phyloP scores from a whole-genome alignment of 1,140 invertebrate genomes.

The Bombus sibiricus region DNA sequence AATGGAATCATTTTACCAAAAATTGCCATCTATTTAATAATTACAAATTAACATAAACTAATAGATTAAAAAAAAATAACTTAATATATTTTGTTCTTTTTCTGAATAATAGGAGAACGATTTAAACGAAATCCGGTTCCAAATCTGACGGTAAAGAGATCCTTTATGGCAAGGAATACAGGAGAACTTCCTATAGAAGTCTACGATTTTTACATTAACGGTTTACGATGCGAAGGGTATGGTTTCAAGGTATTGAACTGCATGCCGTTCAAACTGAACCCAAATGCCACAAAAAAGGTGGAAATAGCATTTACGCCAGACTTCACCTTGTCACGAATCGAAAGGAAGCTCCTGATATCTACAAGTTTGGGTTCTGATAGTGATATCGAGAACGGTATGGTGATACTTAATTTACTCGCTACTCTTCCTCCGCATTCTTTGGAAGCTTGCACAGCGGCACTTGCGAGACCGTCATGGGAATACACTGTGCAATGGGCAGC shows the following conservation, averaged over 20 bases:
- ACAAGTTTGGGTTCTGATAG: conserved; percentile 83
- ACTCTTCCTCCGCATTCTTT: conserved; percentile 91
- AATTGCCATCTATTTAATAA: not conserved
- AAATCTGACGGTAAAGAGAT: conserved; percentile 91
- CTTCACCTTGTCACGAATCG: conserved; percentile 92
- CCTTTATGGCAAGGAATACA: conserved; percentile 94
- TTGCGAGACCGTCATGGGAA: conserved; percentile 93
- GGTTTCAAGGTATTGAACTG: conserved; percentile 95
- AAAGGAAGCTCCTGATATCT: conserved; percentile 85
- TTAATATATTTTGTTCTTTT: conserved; percentile 23
- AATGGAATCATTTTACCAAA: not conserved
- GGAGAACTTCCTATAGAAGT: conserved; percentile 92
- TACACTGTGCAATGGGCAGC: conserved; percentile 87
- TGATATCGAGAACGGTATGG: conserved; percentile 66
- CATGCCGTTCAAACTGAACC: conserved; percentile 89
- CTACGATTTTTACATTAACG: conserved; percentile 90
- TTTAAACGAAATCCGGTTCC: conserved; percentile 83
- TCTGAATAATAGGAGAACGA: conserved; percentile 80
- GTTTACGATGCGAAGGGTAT: conserved; percentile 91
- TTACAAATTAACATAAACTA: not conserved
- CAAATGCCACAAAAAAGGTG: conserved; percentile 93
- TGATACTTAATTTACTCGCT: conserved; percentile 86
- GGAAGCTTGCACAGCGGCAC: conserved; percentile 87
- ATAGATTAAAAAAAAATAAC: not conserved
- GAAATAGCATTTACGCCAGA: conserved; percentile 97